Percentiles rank a stretch among this genome's conserved stretches.
These are phyloP conservation scores for Chrysogorgia sp. DNA, from an alignment of 92 coral and sea anemone genomes.

Conservation along the genomic window DNA sequence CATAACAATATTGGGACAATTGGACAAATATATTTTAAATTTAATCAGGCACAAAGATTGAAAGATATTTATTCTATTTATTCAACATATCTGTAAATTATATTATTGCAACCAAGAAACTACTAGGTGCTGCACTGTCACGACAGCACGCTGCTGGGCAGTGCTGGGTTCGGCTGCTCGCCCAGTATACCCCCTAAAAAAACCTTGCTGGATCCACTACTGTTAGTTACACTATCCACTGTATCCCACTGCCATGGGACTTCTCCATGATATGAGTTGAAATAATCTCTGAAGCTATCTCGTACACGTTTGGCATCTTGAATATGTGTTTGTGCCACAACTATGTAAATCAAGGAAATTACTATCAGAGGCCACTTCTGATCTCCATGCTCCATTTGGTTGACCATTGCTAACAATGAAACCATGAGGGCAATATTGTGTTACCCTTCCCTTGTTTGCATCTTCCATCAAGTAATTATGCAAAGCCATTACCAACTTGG, in stretches of 20 bases:
- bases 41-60: no score
- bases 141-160: no score
- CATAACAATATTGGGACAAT: no score
- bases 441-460: slow-evolving; percentile 5
- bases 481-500: neutral
- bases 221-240: slow-evolving; percentile 29
- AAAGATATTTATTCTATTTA: no score
- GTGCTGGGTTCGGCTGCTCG: no score
- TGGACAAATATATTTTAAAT: no score
- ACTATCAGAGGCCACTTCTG: slow-evolving; percentile 11
- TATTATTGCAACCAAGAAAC: no score
- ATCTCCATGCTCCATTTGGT: slow-evolving; percentile 21
- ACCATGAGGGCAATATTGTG: slow-evolving; percentile 16
- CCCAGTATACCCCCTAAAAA: no score
- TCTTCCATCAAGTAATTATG: slow-evolving; percentile 24
- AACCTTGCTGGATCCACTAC: no score
- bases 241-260: slow-evolving; percentile 29
- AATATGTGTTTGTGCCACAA: slow-evolving; percentile 5
- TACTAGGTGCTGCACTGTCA: no score
- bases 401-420: slow-evolving; percentile 11
- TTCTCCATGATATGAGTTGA: slow-evolving; percentile 19
- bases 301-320: slow-evolving; percentile 18
- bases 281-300: slow-evolving; percentile 20
- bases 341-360: slow-evolving; percentile 13
- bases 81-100: no score